phyloP scores from a whole-genome alignment of 2,888 invertebrate species.

The Oscheius sp. region DNA sequence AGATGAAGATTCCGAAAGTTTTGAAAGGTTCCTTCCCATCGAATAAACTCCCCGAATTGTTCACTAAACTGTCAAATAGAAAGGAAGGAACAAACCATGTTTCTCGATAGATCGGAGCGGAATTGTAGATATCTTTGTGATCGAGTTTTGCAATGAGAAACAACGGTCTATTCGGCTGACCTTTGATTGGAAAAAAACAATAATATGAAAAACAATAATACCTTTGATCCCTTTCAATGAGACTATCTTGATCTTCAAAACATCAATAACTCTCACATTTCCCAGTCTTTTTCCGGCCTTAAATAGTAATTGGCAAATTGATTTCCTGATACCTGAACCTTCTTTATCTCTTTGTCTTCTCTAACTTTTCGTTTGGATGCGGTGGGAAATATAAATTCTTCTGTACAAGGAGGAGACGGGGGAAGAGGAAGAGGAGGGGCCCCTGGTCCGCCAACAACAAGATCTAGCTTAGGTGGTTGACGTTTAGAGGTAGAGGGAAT shows the following conservation, averaged over 20 bases:
- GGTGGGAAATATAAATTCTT: neutral
- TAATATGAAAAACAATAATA: neutral
- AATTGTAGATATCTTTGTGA: conserved; percentile 27
- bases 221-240: conserved; percentile 20
- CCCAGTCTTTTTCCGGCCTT: conserved; percentile 24
- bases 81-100: conserved; percentile 6
- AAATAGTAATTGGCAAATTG: neutral
- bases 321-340: neutral
- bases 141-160: conserved; percentile 30
- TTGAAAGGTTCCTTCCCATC: conserved; percentile 13
- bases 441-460: conserved; percentile 31
- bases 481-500: conserved; percentile 19
- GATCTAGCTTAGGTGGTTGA: conserved; percentile 22
- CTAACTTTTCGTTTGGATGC: neutral
- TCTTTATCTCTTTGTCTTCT: conserved; percentile 14
- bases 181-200: neutral
- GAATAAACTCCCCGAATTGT: conserved; percentile 23
- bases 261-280: conserved; percentile 25
- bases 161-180: conserved; percentile 15
- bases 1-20: conserved; percentile 26
- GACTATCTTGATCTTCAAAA: conserved; percentile 14
- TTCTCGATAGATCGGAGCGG: conserved; percentile 21
- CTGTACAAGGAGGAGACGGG: conserved; percentile 20
- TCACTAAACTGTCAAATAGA: conserved; percentile 12
- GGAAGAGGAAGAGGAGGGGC: conserved; percentile 14